phyloP scores from a whole-genome alignment of 2,797 vertebrate species.

The Triplophysa bombifrons region DNA sequence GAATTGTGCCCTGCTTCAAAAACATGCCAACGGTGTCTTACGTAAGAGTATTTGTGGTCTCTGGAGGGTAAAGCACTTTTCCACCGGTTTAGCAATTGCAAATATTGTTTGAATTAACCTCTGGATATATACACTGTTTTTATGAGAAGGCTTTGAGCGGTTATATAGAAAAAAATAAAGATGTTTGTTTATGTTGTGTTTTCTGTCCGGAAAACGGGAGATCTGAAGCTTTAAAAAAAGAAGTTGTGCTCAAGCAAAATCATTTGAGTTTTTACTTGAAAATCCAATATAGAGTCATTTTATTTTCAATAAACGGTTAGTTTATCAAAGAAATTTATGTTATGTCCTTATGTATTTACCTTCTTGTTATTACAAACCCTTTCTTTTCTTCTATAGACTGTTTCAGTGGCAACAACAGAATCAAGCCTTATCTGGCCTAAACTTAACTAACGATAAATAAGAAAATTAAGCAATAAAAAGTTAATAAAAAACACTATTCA shows the following conservation, averaged over 20 bases:
- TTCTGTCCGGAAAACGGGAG: neutral
- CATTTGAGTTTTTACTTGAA: no score
- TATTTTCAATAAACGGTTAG: neutral
- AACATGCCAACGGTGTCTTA: conserved; percentile 36
- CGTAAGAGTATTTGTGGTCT: conserved; percentile 15
- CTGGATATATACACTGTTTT: conserved; percentile 4
- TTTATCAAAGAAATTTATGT: neutral
- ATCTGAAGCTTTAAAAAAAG: neutral
- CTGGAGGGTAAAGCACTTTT: conserved; percentile 30
- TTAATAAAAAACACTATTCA: no score
- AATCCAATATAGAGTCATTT: no score
- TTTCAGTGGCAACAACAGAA: no score
- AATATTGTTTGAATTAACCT: conserved; percentile 20
- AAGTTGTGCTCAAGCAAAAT: neutral
- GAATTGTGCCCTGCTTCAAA: conserved; percentile 37
- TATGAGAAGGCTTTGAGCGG: conserved; percentile 17
- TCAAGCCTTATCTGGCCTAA: no score
- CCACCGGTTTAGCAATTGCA: conserved; percentile 6
- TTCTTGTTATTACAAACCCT: no score
- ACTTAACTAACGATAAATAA: no score
- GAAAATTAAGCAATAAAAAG: no score
- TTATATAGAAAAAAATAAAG: neutral
- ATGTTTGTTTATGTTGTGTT: neutral
- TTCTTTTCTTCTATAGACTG: no score
- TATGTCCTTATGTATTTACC: no score